A percentile compares a stretch with the other conserved stretches of the same genome.
Evolutionary conservation across 2,888 invertebrate species (phyloP).

Genomic region (Charanyca ferruginea): DNA sequence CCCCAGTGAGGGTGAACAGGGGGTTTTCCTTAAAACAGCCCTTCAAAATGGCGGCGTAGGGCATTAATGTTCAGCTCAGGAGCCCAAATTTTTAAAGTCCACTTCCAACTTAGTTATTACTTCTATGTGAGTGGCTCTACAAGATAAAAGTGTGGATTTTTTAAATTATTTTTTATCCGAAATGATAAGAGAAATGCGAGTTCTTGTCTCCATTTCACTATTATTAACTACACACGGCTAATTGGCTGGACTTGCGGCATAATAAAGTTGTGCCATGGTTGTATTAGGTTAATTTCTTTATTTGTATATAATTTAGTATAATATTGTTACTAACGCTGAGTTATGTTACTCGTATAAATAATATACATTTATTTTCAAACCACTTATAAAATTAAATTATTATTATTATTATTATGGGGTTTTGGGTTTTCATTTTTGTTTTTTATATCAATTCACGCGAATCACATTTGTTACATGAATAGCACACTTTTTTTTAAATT

Average conservation of each 20-base stretch:
- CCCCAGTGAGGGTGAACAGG: conserved; percentile 80
- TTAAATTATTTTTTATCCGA: conserved; percentile 40
- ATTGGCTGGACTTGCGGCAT: conserved; percentile 14
- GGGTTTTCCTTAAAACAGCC: conserved; percentile 85
- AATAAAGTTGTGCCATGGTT: too few species aligned
- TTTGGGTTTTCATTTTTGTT: not conserved
- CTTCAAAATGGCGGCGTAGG: conserved; percentile 85
- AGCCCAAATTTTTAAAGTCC: conserved; percentile 85
- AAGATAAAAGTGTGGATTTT: conserved; percentile 66
- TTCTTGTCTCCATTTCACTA: conserved; percentile 11
- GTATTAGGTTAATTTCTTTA: too few species aligned
- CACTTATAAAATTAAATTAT: too few species aligned
- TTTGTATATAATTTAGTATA: too few species aligned
- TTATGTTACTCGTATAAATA: too few species aligned
- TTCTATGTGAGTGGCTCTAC: conserved; percentile 64
- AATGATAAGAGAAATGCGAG: conserved; percentile 22
- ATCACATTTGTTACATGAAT: conserved; percentile 52
- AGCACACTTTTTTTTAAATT: conserved; percentile 57
- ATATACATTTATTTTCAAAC: too few species aligned
- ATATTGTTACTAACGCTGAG: too few species aligned
- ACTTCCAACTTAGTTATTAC: conserved; percentile 81
- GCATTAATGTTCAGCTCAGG: conserved; percentile 85
- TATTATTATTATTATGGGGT: too few species aligned
- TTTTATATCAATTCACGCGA: conserved; percentile 33
- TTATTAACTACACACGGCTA: too few species aligned